Evolutionary conservation across 2,797 vertebrate species (phyloP).

Genomic region (Liparis tanakae): DNA sequence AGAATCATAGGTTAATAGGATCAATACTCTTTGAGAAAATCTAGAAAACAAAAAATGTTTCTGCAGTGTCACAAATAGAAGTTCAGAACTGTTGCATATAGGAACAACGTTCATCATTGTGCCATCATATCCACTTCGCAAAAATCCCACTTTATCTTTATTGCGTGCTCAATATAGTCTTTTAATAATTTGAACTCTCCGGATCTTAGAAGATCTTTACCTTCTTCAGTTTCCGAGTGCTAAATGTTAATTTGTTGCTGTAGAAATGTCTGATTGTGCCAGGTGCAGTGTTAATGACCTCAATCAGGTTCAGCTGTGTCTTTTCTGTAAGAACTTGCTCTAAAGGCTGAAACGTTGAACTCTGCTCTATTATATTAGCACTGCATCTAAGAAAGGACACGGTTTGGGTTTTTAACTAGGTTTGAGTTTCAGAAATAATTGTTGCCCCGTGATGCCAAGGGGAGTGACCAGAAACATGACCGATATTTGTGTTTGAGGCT

Average conservation of each 20-base stretch:
- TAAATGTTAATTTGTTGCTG: neutral
- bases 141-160: neutral
- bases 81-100: neutral
- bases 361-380: neutral
- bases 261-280: neutral
- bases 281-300: neutral
- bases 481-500: constrained; percentile 30
- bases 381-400: neutral
- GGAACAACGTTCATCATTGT: neutral
- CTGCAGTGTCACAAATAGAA: neutral
- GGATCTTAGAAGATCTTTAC: neutral
- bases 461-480: constrained; percentile 55
- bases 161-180: neutral
- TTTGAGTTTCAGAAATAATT: constrained; percentile 35
- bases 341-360: neutral
- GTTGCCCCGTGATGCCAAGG: constrained; percentile 23
- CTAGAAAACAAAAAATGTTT: neutral
- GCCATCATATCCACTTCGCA: neutral
- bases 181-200: neutral
- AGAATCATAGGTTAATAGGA: neutral
- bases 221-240: neutral
- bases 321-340: neutral
- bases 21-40: neutral
- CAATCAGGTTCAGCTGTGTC: neutral
- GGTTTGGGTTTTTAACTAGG: neutral